These are phyloP conservation scores for Diplodus sargus DNA, from an alignment of 2,797 vertebrate species.

Conservation along the genomic window DNA sequence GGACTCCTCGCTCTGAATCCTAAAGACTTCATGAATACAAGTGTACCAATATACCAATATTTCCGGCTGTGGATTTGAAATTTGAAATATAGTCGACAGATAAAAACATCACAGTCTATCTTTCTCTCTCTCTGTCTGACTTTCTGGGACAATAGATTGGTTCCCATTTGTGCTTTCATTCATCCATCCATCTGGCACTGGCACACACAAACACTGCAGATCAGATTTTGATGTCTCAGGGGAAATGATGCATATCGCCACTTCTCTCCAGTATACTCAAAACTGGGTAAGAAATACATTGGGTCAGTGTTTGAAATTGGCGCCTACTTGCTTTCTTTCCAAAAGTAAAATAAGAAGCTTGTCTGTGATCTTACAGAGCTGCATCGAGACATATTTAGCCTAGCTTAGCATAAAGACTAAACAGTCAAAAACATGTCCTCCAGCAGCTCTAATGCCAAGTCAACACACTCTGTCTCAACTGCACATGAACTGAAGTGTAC, in stretches of 20 bases:
- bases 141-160: slow-evolving; percentile 25
- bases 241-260: slow-evolving; percentile 25
- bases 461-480: background rate
- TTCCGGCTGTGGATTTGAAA: background rate
- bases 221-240: slow-evolving; percentile 25
- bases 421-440: background rate
- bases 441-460: background rate
- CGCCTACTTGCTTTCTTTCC: background rate
- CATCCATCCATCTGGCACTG: slow-evolving; percentile 37
- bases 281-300: slow-evolving; percentile 3
- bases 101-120: background rate
- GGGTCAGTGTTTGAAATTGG: background rate
- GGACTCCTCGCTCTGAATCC: slow-evolving; percentile 5
- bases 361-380: background rate
- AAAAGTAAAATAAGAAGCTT: background rate
- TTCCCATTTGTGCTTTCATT: slow-evolving; percentile 4
- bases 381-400: background rate
- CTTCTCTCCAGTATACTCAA: background rate
- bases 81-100: background rate
- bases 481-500: background rate
- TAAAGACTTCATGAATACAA: slow-evolving; percentile 10
- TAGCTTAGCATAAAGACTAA: background rate
- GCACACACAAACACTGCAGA: slow-evolving; percentile 22
- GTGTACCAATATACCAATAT: background rate
- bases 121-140: slow-evolving; percentile 1